Percentiles rank a stretch among this genome's conserved stretches.
These are phyloP conservation scores for Stichopus chloronotus DNA, from an alignment of 35 echinoderm and acorn worm species.

Conservation along the genomic window DNA sequence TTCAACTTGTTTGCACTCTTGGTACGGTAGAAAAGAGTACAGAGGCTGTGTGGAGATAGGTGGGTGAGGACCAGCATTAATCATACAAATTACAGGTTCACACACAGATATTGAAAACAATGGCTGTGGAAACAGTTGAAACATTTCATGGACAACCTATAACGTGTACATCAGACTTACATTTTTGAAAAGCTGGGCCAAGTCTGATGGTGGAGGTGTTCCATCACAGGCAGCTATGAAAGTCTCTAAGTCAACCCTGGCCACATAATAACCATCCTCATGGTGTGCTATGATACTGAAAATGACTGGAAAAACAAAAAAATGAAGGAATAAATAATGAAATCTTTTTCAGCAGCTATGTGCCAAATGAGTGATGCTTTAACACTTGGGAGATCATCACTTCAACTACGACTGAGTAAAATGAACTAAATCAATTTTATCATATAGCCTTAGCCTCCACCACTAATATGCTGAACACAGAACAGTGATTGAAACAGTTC, in stretches of 20 bases:
- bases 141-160: too few species aligned
- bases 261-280: conserved; percentile 86
- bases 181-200: conserved; percentile 74
- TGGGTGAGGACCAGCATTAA: too few species aligned
- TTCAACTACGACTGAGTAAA: not conserved
- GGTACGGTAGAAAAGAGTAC: too few species aligned
- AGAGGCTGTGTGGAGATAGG: too few species aligned
- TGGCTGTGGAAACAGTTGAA: too few species aligned
- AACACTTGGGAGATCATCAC: too few species aligned
- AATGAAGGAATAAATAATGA: not conserved
- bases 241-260: conserved; percentile 76
- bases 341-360: not conserved
- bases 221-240: conserved; percentile 94
- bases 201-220: conserved; percentile 64
- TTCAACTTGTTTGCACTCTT: too few species aligned
- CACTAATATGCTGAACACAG: too few species aligned
- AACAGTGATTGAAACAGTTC: too few species aligned
- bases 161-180: conserved; percentile 32
- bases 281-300: conserved; percentile 89
- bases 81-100: not conserved
- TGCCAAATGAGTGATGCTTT: not conserved
- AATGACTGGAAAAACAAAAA: conserved; percentile 71
- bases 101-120: not conserved
- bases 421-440: too few species aligned
- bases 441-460: too few species aligned